Evolutionary conservation across 2,797 vertebrate species (phyloP), one percentile per base, ranked within the genome.

Genomic region (Catostomus latipinnis): DNA sequence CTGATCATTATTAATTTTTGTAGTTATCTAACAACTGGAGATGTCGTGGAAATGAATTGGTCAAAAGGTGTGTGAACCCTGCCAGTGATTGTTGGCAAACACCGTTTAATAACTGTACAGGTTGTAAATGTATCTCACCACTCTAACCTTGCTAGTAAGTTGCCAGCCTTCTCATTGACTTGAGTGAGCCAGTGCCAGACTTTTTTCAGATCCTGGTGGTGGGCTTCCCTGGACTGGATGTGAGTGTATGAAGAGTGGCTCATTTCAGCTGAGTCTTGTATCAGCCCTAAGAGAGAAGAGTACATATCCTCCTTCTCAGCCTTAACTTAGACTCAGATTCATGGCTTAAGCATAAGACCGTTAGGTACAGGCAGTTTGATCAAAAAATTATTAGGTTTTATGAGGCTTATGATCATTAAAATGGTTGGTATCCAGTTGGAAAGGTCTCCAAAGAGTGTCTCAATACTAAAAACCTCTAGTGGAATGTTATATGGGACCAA

Each of bases 261-360:
- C 50, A 18, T 69, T 81, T 76, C 62, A 83, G 71, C 84, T 69
- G 58, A 75, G 71, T 74, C 75, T 81, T 78, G 83, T 65, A 83
- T 79, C 79, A 45, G 75, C 34, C 53, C 60, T 63, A 45, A 69
- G 22, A 58, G 52, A 52, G 12, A 74, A 53, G 48, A 67, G 54
- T 9, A 61, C 10, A 4, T 11, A 13, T 45, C 61, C 61, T 63
- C 34, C 12, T 2, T 34, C 61, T 45, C 61, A 2, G 18, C 48
- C 49, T 63, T 54, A 48, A 53, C 50, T 70, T 9, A 22, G 52
- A 63, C 49, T 71, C 43, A 63, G 43, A 65, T 63, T 45, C 12
- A 63, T 52, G 34, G 70, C 22, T 71, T 62, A 53, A 18, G 14
- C 14, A 13, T n/a, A 53, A 46, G 57, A 43, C n/a, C 5, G 57